Base-by-base conservation (phyloP, 2,797 vertebrate genomes). In the Sebastes iracundus region DNA sequence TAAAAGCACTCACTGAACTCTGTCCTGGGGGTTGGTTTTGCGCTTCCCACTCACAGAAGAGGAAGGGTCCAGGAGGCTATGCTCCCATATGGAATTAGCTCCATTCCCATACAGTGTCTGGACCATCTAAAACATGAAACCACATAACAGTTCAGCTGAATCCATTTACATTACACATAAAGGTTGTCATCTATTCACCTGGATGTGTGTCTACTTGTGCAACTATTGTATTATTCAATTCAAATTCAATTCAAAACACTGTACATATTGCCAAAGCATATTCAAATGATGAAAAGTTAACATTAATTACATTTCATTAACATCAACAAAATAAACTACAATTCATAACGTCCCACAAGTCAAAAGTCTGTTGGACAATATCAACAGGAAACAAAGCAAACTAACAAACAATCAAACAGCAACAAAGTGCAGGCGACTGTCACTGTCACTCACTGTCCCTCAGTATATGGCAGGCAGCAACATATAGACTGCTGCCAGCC, bases 61-160 rank as follows among this genome's bases (percentile, higher is more conserved):
- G 27, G 98, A 97, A 11, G 98, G 99, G 87, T 99, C 99, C 92
- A 99, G 95, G 92, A 99, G 93, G 0, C 97, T 98, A 86, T 99
- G 99, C 68, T 99, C 99, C 99, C 99, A 99, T 89, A 99, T 99
- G 86, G 99, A 99, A 92, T 99, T 99, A 46, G 99, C 97, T 75
- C 98, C 98, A 79, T 99, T 99, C 73, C 96, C 97, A 85, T 98
- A 99, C 78, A 99, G 94, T 1, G 97, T 99, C 92, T 99, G 98
- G 66, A 99, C 97, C 99, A 99, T 99, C 99, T 99, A 59, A 11
- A 81, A 78, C 27, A 84, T 8, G 3, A 70, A 74, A 67, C 1
- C 6, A 84, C 18, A 75, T 1, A 64, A 61, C 20, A 52, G 4
- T n/a, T 42, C 5, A 56, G 20, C 18, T 65, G 5, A 23, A 35